A percentile compares a stretch with the other conserved stretches of the same genome.
Conservation (phyloP, 2,113 vertebrate genomes). For the Ariopsis seemanni region DNA sequence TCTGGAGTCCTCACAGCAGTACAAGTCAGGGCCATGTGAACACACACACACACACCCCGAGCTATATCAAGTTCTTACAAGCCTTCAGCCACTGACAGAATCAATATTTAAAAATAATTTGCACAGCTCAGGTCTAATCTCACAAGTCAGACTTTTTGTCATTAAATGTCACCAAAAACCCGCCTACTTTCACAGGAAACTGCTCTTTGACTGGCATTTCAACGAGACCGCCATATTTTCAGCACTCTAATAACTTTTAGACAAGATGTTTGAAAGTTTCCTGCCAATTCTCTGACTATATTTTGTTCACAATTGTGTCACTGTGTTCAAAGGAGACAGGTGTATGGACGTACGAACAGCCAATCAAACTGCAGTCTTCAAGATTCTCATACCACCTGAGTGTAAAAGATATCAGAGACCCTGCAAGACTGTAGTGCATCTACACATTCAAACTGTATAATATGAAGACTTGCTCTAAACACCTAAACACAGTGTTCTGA, state of each 20-base stretch:
- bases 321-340: neutral
- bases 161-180: neutral
- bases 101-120: neutral
- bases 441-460: neutral
- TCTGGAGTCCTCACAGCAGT: slow-evolving; percentile 23
- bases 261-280: neutral
- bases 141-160: neutral
- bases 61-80: neutral
- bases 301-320: neutral
- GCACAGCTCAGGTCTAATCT: neutral
- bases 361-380: neutral
- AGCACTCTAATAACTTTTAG: neutral
- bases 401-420: neutral
- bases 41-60: neutral
- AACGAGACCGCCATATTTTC: neutral
- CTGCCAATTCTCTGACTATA: neutral
- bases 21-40: neutral
- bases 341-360: neutral
- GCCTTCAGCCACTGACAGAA: neutral
- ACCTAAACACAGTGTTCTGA: neutral
- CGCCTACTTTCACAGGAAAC: neutral
- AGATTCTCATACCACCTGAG: neutral
- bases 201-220: neutral
- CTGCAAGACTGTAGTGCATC: neutral
- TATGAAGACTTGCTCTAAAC: neutral